phyloP scores from a whole-genome alignment of 2,113 vertebrate species.

The Lepus timidus region DNA sequence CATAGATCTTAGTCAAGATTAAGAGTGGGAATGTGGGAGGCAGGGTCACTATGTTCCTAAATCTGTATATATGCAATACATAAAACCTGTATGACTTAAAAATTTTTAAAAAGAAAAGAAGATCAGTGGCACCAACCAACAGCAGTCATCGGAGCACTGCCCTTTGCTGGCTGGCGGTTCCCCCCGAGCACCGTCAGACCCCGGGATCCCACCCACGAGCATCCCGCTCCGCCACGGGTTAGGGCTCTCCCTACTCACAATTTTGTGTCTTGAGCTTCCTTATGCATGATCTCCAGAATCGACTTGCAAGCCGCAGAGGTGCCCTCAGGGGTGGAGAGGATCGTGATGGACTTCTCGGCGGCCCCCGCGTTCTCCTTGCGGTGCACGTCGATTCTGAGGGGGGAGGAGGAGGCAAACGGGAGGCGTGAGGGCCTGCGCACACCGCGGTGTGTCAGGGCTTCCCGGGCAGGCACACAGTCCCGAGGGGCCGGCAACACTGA shows the following conservation, averaged over 20 bases:
- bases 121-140: background rate
- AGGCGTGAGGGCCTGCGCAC: background rate
- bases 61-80: too few relatives aligned
- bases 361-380: slow-evolving; percentile 99
- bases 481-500: background rate
- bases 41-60: too few relatives aligned
- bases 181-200: background rate
- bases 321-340: slow-evolving; percentile 97
- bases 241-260: slow-evolving; percentile 91
- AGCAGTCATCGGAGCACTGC: background rate
- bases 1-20: too few relatives aligned
- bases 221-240: background rate
- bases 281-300: slow-evolving; percentile 99
- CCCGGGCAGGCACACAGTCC: slow-evolving; percentile 19
- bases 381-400: slow-evolving; percentile 96
- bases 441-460: background rate
- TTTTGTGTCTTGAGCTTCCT: slow-evolving; percentile 98
- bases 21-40: too few relatives aligned
- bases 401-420: slow-evolving; percentile 52
- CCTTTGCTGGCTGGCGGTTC: slow-evolving; percentile 28
- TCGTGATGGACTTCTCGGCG: slow-evolving; percentile 98
- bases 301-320: slow-evolving; percentile 96
- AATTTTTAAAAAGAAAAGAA: too few relatives aligned
- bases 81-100: too few relatives aligned
- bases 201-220: too few relatives aligned